Base-by-base conservation (phyloP, 2,797 vertebrate species). In the Hyperoplus lanceolatus region DNA sequence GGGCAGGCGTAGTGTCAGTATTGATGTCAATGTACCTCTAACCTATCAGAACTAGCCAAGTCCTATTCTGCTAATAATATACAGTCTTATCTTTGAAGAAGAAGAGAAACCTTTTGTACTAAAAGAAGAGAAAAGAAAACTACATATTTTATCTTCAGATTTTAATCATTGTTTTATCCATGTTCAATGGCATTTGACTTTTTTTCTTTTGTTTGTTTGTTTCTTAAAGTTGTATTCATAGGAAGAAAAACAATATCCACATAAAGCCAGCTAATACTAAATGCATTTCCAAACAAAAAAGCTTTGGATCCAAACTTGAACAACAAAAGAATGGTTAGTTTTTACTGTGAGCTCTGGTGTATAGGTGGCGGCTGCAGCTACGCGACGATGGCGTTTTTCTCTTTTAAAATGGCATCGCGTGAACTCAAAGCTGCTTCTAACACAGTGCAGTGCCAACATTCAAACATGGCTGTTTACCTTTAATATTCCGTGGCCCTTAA, bases 301-400 rank as follows among this genome's bases (percentile, higher is more conserved):
- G 83, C 90, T 94, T 94, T 94, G 92, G 93, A 93, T 89, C 53
- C 83, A 95, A 95, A 95, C 95, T 95, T 95, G 93, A 95, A 94
- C 82, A 87, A 81, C 85, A 87, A 83, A 86, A 74, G 81, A 90
- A 90, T 70, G 88, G 73, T 87, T 88, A 1, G 62, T 91, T 91
- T 91, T 90, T 81, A 64, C 79, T 74, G 64, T 53, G 64, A 80
- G 79, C 73, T 75, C 67, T 87, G 78, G 73, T 75, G 62, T 79
- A 21, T 21, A 69, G 72, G 82, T 63, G 53, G 79, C 53, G 42
- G 68, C 75, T 82, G 76, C 83, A 89, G 85, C 79, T 83, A 77
- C 64, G 70, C 68, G 55, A 75, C 61, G 8, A 67, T 73, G 58
- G 21, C 21, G 59, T 70, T 60, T 74, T 65, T 54, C 69, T 41